A percentile compares a stretch with the other conserved stretches of the same genome.
phyloP scores from a whole-genome alignment of 2,113 vertebrate genomes.

The Centropus bengalensis region DNA sequence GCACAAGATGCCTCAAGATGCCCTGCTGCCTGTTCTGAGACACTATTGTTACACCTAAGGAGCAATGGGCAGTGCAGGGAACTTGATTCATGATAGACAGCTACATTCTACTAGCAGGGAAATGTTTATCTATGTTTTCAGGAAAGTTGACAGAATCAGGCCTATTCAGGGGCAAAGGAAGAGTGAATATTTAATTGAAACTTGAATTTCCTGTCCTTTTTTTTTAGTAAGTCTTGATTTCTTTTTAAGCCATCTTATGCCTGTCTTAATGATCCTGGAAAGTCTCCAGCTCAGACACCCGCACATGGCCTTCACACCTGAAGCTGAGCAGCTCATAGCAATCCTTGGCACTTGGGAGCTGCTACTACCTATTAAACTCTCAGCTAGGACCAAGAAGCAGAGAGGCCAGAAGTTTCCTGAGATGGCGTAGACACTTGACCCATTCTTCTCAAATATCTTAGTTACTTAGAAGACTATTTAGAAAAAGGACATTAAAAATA shows the following conservation, averaged over 20 bases:
- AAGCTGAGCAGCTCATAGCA: background rate
- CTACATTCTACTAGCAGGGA: background rate
- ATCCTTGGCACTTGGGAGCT: background rate
- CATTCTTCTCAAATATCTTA: background rate
- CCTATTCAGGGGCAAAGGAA: background rate
- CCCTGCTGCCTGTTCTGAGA: background rate
- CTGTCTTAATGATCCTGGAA: background rate
- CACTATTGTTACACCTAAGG: background rate
- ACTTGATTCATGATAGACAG: background rate
- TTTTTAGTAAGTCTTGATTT: background rate
- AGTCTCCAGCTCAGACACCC: background rate
- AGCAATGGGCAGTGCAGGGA: background rate
- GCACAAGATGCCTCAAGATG: background rate
- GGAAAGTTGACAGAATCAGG: background rate
- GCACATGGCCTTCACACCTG: fast-evolving
- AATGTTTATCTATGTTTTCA: background rate
- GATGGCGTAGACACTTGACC: background rate
- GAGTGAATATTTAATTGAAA: background rate
- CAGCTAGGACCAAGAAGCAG: background rate
- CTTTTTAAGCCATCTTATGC: background rate
- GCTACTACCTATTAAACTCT: background rate
- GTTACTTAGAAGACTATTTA: fast-evolving
- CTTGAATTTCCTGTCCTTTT: background rate
- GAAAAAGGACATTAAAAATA: background rate
- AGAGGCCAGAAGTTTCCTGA: background rate